phyloP scores from a whole-genome alignment of 2,113 vertebrate genomes.

The Chaetorhynchus papuensis region DNA sequence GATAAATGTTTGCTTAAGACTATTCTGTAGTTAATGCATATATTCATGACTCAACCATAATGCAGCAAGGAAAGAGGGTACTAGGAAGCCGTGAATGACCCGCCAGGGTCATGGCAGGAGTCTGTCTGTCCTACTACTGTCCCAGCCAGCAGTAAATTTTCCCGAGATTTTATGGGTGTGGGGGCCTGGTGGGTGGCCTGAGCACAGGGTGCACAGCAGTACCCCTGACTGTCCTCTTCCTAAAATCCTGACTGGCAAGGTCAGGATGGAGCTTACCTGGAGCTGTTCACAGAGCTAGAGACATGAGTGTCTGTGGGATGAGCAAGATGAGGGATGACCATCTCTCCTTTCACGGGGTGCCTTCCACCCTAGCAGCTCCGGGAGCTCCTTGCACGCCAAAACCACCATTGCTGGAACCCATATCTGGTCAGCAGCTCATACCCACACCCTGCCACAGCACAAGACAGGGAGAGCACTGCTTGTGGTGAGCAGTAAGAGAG shows the following conservation, averaged over 20 bases:
- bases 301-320: not conserved
- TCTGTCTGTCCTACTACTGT: not conserved
- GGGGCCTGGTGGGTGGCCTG: not conserved
- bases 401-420: fast-evolving
- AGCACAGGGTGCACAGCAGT: not conserved
- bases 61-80: not conserved
- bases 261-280: not conserved
- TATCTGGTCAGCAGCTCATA: not conserved
- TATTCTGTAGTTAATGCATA: conserved; percentile 27
- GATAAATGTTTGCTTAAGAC: conserved; percentile 48
- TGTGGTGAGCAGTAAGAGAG: not conserved
- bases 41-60: conserved; percentile 5
- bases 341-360: not conserved
- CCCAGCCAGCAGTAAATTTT: not conserved
- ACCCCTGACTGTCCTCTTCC: not conserved
- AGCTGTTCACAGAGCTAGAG: not conserved
- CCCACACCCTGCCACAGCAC: not conserved
- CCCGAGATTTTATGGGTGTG: not conserved
- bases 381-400: not conserved
- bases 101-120: not conserved
- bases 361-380: not conserved
- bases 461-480: not conserved
- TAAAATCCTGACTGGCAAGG: not conserved
- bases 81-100: fast-evolving
- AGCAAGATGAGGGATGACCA: not conserved